Percentiles rank a stretch among this genome's conserved stretches.
Conservation (phyloP, 2,888 invertebrate species). For the Tinea trinotella region DNA sequence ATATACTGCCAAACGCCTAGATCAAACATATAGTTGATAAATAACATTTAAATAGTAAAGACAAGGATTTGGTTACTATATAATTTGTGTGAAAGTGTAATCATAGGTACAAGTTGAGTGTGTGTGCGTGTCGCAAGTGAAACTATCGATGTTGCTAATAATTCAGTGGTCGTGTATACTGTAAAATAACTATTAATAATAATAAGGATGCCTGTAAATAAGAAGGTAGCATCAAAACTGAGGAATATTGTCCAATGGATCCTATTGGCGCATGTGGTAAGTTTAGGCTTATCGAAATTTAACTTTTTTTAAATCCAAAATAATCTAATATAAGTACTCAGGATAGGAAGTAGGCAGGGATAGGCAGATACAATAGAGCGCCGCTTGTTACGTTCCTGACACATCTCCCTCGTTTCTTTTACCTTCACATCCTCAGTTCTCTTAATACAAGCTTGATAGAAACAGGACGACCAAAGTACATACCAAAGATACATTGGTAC, state of each 20-base stretch:
- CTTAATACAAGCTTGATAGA: too few species aligned
- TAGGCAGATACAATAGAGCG: too few species aligned
- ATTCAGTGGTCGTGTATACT: slow-evolving; percentile 59
- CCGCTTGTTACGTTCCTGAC: too few species aligned
- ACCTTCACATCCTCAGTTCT: too few species aligned
- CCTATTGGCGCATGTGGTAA: slow-evolving; percentile 64
- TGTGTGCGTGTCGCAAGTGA: slow-evolving; percentile 66
- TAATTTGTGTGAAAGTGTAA: slow-evolving; percentile 12
- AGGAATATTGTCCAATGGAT: slow-evolving; percentile 62
- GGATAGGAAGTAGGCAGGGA: too few species aligned
- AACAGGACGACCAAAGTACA: too few species aligned
- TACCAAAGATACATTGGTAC: too few species aligned
- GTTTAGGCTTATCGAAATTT: too few species aligned
- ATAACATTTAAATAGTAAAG: slow-evolving; percentile 29
- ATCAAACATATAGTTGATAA: slow-evolving; percentile 34
- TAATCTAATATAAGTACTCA: too few species aligned
- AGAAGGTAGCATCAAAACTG: slow-evolving; percentile 61
- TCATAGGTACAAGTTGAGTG: slow-evolving; percentile 20
- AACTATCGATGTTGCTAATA: slow-evolving; percentile 65
- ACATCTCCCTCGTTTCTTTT: too few species aligned
- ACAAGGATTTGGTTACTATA: not conserved
- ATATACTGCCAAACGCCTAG: slow-evolving; percentile 57
- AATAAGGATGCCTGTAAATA: slow-evolving; percentile 65
- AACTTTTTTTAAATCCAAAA: too few species aligned
- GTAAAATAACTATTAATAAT: slow-evolving; percentile 60